Evolutionary conservation across 2,113 vertebrate genomes (phyloP).

Genomic region (Corvus cornix): DNA sequence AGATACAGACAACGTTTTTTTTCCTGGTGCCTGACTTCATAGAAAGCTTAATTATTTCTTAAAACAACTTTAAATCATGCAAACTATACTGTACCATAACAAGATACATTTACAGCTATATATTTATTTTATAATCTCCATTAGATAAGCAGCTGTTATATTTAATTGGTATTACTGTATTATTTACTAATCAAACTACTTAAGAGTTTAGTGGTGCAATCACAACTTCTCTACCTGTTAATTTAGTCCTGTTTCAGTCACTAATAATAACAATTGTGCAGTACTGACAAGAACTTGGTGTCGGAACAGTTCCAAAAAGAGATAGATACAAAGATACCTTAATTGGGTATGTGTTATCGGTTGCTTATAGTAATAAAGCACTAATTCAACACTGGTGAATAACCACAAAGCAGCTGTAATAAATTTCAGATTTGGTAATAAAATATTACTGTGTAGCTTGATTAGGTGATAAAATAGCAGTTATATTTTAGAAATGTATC

Average conservation of each 20-base stretch:
- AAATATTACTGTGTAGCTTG: neutral
- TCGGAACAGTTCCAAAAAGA: slow-evolving; percentile 14
- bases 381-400: slow-evolving; percentile 10
- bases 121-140: slow-evolving; percentile 1
- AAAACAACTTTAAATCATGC: neutral
- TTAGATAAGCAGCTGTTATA: slow-evolving; percentile 13
- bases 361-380: slow-evolving; percentile 60
- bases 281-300: neutral
- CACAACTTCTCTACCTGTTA: slow-evolving; percentile 44
- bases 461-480: neutral
- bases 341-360: slow-evolving; percentile 27
- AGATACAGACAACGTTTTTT: neutral
- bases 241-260: slow-evolving; percentile 8
- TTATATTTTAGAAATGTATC: neutral
- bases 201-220: neutral
- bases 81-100: neutral
- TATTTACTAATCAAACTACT: neutral
- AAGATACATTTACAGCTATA: neutral
- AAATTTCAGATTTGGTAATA: slow-evolving; percentile 51
- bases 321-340: slow-evolving; percentile 32
- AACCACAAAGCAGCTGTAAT: slow-evolving; percentile 29
- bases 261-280: neutral
- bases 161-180: neutral
- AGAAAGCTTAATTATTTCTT: neutral
- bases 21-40: neutral